These are phyloP conservation scores for Esox masquinongy DNA, from an alignment of 2,797 vertebrate species.

Conservation along the genomic window DNA sequence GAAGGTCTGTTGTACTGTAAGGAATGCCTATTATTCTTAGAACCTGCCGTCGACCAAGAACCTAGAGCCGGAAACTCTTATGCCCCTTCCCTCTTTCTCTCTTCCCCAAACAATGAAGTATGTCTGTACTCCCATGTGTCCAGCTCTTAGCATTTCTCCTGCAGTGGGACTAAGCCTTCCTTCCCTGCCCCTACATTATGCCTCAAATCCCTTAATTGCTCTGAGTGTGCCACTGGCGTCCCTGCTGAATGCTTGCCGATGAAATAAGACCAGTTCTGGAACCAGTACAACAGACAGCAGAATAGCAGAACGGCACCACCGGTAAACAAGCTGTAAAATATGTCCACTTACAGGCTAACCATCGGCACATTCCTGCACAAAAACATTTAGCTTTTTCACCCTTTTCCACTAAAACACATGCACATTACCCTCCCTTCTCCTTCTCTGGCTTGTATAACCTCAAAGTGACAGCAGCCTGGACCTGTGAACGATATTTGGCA, in stretches of 20 bases:
- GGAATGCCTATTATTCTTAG: not conserved
- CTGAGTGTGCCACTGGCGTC: conserved; percentile 40
- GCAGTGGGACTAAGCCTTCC: conserved; percentile 17
- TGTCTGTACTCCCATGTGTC: conserved; percentile 22
- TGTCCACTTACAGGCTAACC: conserved; percentile 35
- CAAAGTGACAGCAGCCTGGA: not conserved
- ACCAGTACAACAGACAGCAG: conserved; percentile 30
- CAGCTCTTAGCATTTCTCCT: conserved; percentile 13
- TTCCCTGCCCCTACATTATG: conserved; percentile 21
- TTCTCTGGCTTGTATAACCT: not conserved
- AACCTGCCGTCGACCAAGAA: not conserved
- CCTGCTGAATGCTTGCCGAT: conserved; percentile 24
- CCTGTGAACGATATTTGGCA: not conserved
- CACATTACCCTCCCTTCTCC: not conserved
- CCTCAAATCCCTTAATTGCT: conserved; percentile 62
- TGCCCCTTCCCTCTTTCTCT: not conserved
- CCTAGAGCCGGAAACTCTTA: not conserved
- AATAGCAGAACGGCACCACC: not conserved
- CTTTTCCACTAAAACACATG: conserved; percentile 9
- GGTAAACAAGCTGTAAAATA: conserved; percentile 50
- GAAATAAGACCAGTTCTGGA: conserved; percentile 14
- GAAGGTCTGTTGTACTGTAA: conserved; percentile 9
- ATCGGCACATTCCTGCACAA: conserved; percentile 23
- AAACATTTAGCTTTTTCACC: conserved; percentile 13
- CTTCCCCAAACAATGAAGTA: not conserved